Conservation (phyloP, 2,797 vertebrate species). For the Dicrostonyx torquatus region DNA sequence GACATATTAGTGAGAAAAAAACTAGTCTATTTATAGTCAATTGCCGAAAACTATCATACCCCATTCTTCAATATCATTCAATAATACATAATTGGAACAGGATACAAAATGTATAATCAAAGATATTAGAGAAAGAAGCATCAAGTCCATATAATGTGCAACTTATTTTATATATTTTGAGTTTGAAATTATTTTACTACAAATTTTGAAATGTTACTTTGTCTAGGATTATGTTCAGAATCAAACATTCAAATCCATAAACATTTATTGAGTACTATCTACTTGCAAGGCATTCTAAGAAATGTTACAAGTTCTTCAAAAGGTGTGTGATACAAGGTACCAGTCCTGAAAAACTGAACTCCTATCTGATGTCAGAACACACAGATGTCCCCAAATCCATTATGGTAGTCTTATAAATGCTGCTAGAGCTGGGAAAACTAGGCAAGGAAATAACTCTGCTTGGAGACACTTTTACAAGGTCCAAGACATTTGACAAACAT, state of each 20-base stretch:
- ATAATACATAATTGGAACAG: neutral
- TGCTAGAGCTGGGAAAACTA: neutral
- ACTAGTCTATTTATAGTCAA: neutral
- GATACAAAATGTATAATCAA: neutral
- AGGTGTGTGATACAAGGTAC: neutral
- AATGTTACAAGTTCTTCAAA: slow-evolving; percentile 6
- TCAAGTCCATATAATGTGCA: slow-evolving; percentile 9
- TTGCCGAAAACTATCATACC: neutral
- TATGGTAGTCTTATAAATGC: neutral
- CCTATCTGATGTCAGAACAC: neutral
- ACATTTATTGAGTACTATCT: neutral
- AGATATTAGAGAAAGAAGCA: slow-evolving; percentile 24
- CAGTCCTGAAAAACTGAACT: neutral
- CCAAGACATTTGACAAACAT: slow-evolving; percentile 33
- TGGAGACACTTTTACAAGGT: neutral
- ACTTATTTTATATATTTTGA: slow-evolving; percentile 49
- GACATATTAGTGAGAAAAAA: neutral
- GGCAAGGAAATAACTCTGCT: neutral
- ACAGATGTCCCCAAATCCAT: neutral
- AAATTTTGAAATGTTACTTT: slow-evolving; percentile 38
- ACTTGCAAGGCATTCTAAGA: neutral
- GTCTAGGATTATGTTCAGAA: slow-evolving; percentile 17
- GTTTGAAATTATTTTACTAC: slow-evolving; percentile 30
- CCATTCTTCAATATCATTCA: neutral
- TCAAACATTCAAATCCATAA: slow-evolving; percentile 43